Evolutionary conservation across 2,888 invertebrate genomes (phyloP), one percentile per base, ranked within the genome.

Genomic region (Pherbina coryleti): DNA sequence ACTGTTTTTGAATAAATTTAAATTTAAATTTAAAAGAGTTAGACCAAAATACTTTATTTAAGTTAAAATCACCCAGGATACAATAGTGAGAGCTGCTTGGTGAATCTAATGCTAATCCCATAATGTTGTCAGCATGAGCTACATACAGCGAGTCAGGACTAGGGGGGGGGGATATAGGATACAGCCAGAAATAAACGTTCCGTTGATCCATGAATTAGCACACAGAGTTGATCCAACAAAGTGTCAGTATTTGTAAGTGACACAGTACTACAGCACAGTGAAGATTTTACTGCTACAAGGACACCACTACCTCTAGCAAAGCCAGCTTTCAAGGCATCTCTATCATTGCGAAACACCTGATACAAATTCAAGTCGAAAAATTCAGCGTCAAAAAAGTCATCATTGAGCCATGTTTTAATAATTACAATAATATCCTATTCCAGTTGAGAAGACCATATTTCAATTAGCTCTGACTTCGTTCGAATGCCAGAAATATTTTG

Each of bases 301-400:
- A 66, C 34, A 5, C 34, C 66, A 8, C 66, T 34, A 31, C 28
- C 66, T 7, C 66, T 28, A 11, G n/a, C 11, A 66, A 3, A 66
- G 14, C 66, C 66, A 66, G 66, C 31, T 34, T 66, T 66, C 22
- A 31, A 5, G 11, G 66, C 28, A 66, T 66, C 66, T 66, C 66
- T 66, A 66, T 66, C 34, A 3, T 66, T 66, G 11, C 66, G 28
- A 34, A 17, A 66, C 3, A 66, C 34, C 14, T 34, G 28, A 28
- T n/a, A n/a, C n/a, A n/a, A n/a, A n/a, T n/a, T n/a, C n/a, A n/a
- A n/a, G n/a, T n/a, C n/a, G n/a, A n/a, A 66, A 34, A 31, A 66
- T 34, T 66, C 66, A 2, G 11, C 66, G 31, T 66, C 66, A 66
- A 31, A 66, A 66, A 66, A 66, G 5, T 31, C 37, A 14, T 14